phyloP scores from a whole-genome alignment of 2,113 vertebrate species.

The Bufo bufo region DNA sequence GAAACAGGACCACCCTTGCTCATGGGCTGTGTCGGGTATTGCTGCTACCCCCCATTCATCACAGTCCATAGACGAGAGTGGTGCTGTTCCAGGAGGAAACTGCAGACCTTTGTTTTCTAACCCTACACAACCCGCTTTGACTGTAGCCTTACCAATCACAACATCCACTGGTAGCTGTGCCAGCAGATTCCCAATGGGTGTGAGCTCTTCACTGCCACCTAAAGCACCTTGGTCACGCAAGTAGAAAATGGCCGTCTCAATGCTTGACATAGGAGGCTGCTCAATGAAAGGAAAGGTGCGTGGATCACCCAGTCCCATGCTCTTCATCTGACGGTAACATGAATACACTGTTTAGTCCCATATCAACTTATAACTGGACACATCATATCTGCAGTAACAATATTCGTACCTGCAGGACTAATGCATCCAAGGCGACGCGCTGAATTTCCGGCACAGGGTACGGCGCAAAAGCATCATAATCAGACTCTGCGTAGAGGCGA shows the following conservation, averaged over 20 bases:
- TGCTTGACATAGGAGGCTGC: constrained; percentile 81
- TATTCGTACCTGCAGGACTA: constrained; percentile 84
- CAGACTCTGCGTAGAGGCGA: constrained; percentile 86
- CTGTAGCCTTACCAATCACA: constrained; percentile 79
- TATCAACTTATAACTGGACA: not conserved
- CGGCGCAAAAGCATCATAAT: constrained; percentile 84
- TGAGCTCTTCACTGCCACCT: constrained; percentile 76
- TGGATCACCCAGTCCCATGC: constrained; percentile 88
- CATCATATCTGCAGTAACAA: too few species aligned
- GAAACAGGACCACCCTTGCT: not conserved
- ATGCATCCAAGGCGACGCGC: constrained; percentile 82
- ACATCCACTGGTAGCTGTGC: constrained; percentile 90
- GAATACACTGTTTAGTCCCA: not conserved
- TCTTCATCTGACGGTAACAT: constrained; percentile 81
- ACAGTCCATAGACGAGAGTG: not conserved
- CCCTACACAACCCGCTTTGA: not conserved
- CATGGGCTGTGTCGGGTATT: not conserved
- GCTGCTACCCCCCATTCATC: not conserved
- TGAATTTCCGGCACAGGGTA: constrained; percentile 90
- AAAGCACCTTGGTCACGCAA: constrained; percentile 87
- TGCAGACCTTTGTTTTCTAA: not conserved
- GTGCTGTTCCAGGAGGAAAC: not conserved
- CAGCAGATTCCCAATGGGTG: constrained; percentile 82
- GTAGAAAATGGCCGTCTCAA: constrained; percentile 85
- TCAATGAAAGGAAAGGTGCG: constrained; percentile 88